These are phyloP conservation scores for Enteromius viviparus DNA, from an alignment of 2,797 vertebrate genomes.

Conservation along the genomic window DNA sequence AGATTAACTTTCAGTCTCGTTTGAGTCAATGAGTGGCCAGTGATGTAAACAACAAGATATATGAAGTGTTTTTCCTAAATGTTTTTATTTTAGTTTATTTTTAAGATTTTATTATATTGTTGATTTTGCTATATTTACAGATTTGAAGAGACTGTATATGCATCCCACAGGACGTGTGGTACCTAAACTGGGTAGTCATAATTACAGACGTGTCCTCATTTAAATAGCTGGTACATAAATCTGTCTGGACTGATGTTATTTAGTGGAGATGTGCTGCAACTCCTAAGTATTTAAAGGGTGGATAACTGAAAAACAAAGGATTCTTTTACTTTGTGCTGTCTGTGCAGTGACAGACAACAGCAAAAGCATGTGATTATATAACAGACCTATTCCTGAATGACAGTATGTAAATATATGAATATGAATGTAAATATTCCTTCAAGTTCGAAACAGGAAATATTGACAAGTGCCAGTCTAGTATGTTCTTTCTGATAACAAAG, in stretches of 20 bases:
- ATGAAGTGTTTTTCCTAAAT: neutral
- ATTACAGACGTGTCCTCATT: neutral
- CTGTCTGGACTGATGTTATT: conserved; percentile 19
- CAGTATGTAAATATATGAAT: too few relatives aligned
- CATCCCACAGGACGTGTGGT: conserved; percentile 12
- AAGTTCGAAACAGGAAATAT: conserved; percentile 18
- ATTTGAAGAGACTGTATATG: conserved; percentile 13
- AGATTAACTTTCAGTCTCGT: neutral
- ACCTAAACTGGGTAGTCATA: conserved; percentile 14
- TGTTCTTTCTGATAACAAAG: neutral
- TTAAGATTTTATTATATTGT: neutral
- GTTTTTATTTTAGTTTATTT: neutral
- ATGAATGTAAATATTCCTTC: conserved; percentile 7
- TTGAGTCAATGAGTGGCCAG: neutral
- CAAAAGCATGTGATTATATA: conserved; percentile 33
- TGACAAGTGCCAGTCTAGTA: neutral
- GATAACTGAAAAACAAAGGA: neutral
- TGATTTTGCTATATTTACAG: neutral
- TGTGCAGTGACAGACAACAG: conserved; percentile 1
- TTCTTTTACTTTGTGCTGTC: conserved; percentile 4
- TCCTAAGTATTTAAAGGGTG: conserved; percentile 20
- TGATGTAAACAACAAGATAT: neutral
- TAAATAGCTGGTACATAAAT: conserved; percentile 13
- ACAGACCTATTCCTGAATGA: conserved; percentile 24
- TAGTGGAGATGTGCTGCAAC: conserved; percentile 10